These are phyloP conservation scores for Phenacoccus solenopsis DNA, from an alignment of 1,140 invertebrate genomes.

Conservation along the genomic window DNA sequence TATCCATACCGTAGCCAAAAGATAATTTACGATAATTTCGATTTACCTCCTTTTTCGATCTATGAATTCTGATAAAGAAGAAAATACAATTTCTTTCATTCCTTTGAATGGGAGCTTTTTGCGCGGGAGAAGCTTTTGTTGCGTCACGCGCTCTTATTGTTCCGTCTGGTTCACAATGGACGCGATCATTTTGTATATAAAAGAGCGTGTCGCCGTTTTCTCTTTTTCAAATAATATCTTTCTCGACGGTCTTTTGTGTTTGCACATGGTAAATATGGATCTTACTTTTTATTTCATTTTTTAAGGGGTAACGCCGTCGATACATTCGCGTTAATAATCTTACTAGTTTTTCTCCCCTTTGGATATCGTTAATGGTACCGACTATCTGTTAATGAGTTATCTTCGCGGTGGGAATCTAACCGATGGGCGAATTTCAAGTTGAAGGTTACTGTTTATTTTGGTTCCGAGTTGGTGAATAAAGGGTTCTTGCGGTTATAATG, in stretches of 20 bases:
- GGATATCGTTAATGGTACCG: too few species aligned
- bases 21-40: slow-evolving; percentile 12
- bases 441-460: too few species aligned
- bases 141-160: slow-evolving; percentile 13
- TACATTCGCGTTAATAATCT: too few species aligned
- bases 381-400: too few species aligned
- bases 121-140: slow-evolving; percentile 16
- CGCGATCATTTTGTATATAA: slow-evolving; percentile 12
- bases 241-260: slow-evolving; percentile 8
- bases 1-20: neutral
- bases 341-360: too few species aligned
- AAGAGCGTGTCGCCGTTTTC: slow-evolving; percentile 15
- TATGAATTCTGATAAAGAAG: slow-evolving; percentile 15
- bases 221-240: slow-evolving; percentile 16
- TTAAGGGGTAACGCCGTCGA: too few species aligned
- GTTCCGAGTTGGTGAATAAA: too few species aligned
- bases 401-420: too few species aligned
- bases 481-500: too few species aligned
- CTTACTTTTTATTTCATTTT: slow-evolving; percentile 5
- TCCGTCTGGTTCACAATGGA: slow-evolving; percentile 15
- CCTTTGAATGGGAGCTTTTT: neutral
- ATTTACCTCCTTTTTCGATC: slow-evolving; percentile 13
- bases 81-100: neutral
- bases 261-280: slow-evolving; percentile 17
- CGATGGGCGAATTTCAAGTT: too few species aligned